Evolutionary conservation across 1,140 invertebrate species (phyloP).

Genomic region (Acromyrmex heyeri): DNA sequence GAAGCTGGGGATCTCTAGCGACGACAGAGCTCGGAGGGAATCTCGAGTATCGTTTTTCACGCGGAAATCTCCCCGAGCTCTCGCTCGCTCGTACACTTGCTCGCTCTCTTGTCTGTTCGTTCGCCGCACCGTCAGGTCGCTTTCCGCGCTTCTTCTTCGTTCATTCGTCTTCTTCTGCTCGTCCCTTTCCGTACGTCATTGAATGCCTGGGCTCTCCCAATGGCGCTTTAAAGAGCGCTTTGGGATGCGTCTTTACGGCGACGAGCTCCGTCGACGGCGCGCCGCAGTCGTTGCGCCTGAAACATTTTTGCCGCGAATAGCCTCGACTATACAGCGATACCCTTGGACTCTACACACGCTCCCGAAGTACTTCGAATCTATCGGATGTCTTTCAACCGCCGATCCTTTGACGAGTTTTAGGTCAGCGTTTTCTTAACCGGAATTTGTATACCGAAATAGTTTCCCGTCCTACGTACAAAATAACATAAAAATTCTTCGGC

Average conservation of each 20-base stretch:
- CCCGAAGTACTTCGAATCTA: slow-evolving; percentile 13
- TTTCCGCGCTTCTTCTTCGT: slow-evolving; percentile 45
- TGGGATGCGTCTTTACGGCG: slow-evolving; percentile 61
- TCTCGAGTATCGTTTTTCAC: slow-evolving; percentile 67
- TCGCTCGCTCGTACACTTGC: slow-evolving; percentile 22
- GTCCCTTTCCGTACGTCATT: slow-evolving; percentile 31
- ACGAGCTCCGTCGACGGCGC: slow-evolving; percentile 23
- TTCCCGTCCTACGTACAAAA: neutral
- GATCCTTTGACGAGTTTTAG: slow-evolving; percentile 44
- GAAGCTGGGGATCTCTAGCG: slow-evolving; percentile 45
- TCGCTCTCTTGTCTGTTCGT: slow-evolving; percentile 6
- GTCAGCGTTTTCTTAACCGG: slow-evolving; percentile 39
- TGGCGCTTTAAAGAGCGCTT: slow-evolving; percentile 54
- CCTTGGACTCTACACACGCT: neutral
- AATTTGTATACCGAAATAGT: slow-evolving; percentile 47
- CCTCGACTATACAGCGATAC: neutral
- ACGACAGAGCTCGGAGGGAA: slow-evolving; percentile 48
- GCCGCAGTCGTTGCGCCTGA: slow-evolving; percentile 25
- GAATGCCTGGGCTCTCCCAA: slow-evolving; percentile 46
- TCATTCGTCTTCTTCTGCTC: slow-evolving; percentile 12
- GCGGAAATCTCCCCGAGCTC: slow-evolving; percentile 55
- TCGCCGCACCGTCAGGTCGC: slow-evolving; percentile 42
- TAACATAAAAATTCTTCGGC: neutral
- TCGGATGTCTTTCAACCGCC: slow-evolving; percentile 44
- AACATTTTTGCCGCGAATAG: slow-evolving; percentile 59